Conservation (phyloP, 1,140 invertebrate genomes). For the Lanistes nyassanus region DNA sequence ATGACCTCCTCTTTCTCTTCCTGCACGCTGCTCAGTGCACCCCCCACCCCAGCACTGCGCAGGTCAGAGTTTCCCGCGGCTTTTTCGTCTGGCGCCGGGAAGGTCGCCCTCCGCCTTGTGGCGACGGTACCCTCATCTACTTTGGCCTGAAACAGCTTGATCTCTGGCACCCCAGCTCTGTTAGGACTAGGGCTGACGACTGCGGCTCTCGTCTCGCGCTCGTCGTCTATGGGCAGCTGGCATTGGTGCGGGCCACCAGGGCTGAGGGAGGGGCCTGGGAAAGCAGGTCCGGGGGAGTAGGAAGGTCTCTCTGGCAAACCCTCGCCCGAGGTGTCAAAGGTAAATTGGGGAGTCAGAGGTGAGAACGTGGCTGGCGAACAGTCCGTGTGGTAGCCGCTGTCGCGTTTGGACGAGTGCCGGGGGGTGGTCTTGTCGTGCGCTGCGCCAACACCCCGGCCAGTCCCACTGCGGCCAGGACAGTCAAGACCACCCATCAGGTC, state of each 20-base stretch:
- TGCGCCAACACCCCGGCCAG: background rate
- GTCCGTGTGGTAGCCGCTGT: slow-evolving; percentile 43
- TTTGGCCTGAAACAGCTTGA: too few relatives aligned
- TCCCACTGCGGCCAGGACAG: slow-evolving; percentile 2
- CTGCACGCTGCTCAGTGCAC: too few relatives aligned
- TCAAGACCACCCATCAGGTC: slow-evolving; percentile 12
- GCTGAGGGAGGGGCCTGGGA: background rate
- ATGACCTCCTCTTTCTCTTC: too few relatives aligned
- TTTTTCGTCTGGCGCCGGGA: too few relatives aligned
- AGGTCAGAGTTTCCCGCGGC: too few relatives aligned
- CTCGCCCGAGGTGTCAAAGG: slow-evolving; percentile 21
- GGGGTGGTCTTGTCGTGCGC: background rate
- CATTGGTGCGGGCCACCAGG: background rate
- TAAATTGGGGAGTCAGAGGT: slow-evolving; percentile 28
- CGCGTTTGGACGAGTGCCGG: slow-evolving; percentile 31
- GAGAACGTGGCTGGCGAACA: slow-evolving; percentile 33
- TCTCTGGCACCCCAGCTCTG: too few relatives aligned
- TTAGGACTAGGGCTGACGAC: too few relatives aligned
- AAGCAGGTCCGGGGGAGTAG: background rate
- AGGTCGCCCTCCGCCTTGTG: too few relatives aligned
- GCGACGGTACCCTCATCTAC: too few relatives aligned
- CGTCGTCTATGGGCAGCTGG: background rate
- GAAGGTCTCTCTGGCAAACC: background rate
- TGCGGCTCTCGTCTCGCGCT: background rate
- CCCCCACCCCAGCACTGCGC: too few relatives aligned